Base-by-base conservation (phyloP, 1,140 invertebrate species). In the Drosophila rufa region DNA sequence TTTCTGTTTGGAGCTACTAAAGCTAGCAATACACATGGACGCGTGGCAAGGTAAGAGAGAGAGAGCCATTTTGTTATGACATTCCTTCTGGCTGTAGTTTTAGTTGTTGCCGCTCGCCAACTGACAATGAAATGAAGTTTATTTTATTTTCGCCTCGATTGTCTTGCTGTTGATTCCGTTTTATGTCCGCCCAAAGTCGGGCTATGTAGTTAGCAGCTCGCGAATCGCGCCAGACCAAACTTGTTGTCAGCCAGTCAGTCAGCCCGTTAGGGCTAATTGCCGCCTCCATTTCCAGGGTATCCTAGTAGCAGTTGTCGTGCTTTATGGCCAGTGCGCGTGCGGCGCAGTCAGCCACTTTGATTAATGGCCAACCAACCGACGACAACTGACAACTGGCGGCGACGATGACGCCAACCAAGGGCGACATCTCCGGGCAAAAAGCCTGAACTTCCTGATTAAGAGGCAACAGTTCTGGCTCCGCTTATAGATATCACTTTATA, bases 111-210 rank as follows among this genome's bases (percentile, higher is more conserved):
- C 40, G 42, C 36, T 77, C 43, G 66, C 58, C 59, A 78, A 75
- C 70, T 64, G 75, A 78, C 75, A 79, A 70, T 79, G 62, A 78
- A 78, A 56, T 53, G 27, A 62, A 79, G 65, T 78, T 78, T 78
- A 79, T 78, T 69, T 78, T 78, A 79, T 79, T 62, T 79, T 79
- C 45, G 46, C 59, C 62, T 57, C 55, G 57, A 77, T 77, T 77
- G 62, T 68, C 75, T 58, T 61, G 45, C 65, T 78, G 65, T 78
- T 78, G 57, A 78, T 70, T 78, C 50, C 75, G 66, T 68, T 78
- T 75, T 62, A 75, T 74, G 71, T 64, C 46, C 40, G 30, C 22
- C 51, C 25, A 36, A 40, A 36, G 38, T 46, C 40, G 51, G 25
- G 51, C 61, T 59, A 56, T n/a, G 53, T 56, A 79, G 59, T 78